A percentile compares a stretch with the other conserved stretches of the same genome.
These are phyloP conservation scores for Torymus auratus DNA, from an alignment of 2,888 invertebrate genomes.

Conservation along the genomic window DNA sequence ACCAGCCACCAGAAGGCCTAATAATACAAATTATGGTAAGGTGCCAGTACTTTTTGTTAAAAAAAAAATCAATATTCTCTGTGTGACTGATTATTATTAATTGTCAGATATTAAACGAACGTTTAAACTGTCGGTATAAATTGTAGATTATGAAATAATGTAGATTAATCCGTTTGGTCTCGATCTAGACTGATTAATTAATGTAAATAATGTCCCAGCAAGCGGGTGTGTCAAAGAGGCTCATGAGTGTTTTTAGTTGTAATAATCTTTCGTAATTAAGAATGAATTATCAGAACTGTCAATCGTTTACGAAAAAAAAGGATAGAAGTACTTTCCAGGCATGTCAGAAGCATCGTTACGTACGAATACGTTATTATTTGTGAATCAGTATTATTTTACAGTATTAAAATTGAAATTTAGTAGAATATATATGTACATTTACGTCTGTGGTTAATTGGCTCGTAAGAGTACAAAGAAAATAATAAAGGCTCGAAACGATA, in stretches of 20 bases:
- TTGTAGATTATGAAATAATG: constrained; percentile 16
- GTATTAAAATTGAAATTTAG: constrained; percentile 60
- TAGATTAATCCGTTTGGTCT: constrained; percentile 26
- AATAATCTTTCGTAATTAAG: constrained; percentile 10
- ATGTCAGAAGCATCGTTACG: constrained; percentile 69
- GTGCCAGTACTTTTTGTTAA: constrained; percentile 55
- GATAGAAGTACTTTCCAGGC: constrained; percentile 68
- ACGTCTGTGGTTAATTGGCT: constrained; percentile 21
- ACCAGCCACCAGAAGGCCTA: constrained; percentile 73
- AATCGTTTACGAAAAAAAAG: constrained; percentile 63
- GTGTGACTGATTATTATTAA: constrained; percentile 49
- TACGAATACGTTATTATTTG: constrained; percentile 43
- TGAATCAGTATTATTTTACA: constrained; percentile 63
- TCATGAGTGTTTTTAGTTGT: constrained; percentile 67
- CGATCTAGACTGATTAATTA: constrained; percentile 49
- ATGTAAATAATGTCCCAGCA: constrained; percentile 72
- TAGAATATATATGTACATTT: constrained; percentile 47
- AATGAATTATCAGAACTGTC: constrained; percentile 41
- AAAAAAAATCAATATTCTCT: constrained; percentile 20
- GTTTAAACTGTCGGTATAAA: constrained; percentile 10
- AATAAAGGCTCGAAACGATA: no score
- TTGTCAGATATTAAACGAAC: constrained; percentile 21
- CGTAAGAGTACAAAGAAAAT: no score
- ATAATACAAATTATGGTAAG: constrained; percentile 52
- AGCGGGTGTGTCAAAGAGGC: constrained; percentile 73